These are phyloP conservation scores for Mastomys natalensis DNA, from an alignment of 2,113 vertebrate species.

Conservation along the genomic window DNA sequence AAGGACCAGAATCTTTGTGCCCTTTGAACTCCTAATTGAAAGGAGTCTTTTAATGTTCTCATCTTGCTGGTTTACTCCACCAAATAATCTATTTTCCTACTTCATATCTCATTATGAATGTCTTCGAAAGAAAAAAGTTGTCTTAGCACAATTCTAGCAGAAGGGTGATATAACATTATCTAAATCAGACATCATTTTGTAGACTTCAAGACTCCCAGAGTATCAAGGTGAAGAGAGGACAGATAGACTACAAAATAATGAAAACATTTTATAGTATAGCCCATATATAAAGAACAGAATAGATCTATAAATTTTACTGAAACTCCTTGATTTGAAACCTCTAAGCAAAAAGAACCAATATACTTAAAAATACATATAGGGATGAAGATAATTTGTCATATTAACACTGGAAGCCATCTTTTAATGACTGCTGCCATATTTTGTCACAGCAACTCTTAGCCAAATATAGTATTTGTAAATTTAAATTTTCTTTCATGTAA, in stretches of 20 bases:
- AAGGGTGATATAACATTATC: background rate
- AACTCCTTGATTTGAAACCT: constrained; percentile 39
- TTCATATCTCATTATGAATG: constrained; percentile 58
- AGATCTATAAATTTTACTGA: constrained; percentile 29
- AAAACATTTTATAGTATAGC: background rate
- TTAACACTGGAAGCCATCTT: constrained; percentile 78
- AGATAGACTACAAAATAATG: constrained; percentile 39
- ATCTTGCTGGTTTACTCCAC: constrained; percentile 66
- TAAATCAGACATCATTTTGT: constrained; percentile 45
- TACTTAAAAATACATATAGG: constrained; percentile 17
- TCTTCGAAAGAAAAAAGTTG: constrained; percentile 23
- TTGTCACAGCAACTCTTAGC: constrained; percentile 71
- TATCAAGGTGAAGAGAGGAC: background rate
- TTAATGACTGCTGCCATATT: constrained; percentile 74
- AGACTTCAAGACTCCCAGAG: constrained; percentile 30
- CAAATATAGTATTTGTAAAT: constrained; percentile 74
- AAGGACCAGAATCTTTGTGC: constrained; percentile 78
- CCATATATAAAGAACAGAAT: background rate
- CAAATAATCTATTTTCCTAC: constrained; percentile 52
- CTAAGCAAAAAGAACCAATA: background rate
- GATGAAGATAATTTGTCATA: constrained; percentile 54
- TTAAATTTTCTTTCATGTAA: constrained; percentile 76
- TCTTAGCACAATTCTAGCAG: constrained; percentile 26
- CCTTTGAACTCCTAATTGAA: constrained; percentile 65
- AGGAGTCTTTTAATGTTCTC: constrained; percentile 82